A percentile compares a stretch with the other conserved stretches of the same genome.
These are phyloP conservation scores for Wiebesia pumilae DNA, from an alignment of 1,140 invertebrate species.

Conservation along the genomic window DNA sequence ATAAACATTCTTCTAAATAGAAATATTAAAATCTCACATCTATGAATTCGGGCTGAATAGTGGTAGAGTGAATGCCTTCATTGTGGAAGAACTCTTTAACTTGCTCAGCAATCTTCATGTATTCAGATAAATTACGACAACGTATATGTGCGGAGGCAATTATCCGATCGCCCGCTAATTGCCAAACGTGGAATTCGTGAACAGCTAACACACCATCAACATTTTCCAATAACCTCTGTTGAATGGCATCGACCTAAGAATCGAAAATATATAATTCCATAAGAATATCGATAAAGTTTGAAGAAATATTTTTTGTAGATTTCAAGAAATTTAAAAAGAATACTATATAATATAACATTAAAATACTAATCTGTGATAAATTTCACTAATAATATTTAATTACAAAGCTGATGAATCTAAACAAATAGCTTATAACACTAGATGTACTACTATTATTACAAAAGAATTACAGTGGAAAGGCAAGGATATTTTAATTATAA, in stretches of 20 bases:
- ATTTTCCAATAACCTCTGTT: slow-evolving; percentile 87
- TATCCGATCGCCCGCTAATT: slow-evolving; percentile 92
- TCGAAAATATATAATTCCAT: background rate
- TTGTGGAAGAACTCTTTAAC: slow-evolving; percentile 97
- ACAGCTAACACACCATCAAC: slow-evolving; percentile 93
- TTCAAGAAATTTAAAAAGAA: too few species aligned
- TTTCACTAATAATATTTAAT: too few species aligned
- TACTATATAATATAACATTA: too few species aligned
- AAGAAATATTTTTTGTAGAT: too few species aligned
- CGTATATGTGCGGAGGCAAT: slow-evolving; percentile 95
- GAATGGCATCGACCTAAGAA: slow-evolving; percentile 86
- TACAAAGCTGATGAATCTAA: too few species aligned
- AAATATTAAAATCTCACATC: slow-evolving; percentile 67
- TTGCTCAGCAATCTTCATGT: slow-evolving; percentile 94
- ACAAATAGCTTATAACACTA: too few species aligned
- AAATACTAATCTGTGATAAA: too few species aligned
- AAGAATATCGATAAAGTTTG: background rate
- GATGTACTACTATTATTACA: too few species aligned
- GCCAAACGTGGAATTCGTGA: slow-evolving; percentile 97
- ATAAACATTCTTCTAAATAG: too few species aligned
- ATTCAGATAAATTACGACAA: slow-evolving; percentile 90
- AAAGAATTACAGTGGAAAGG: too few species aligned
- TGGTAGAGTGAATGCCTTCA: slow-evolving; percentile 93
- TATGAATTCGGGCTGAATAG: slow-evolving; percentile 95
- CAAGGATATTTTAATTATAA: too few species aligned